These are phyloP conservation scores for Phataginus tricuspis DNA, from an alignment of 2,797 vertebrate species.

Conservation along the genomic window DNA sequence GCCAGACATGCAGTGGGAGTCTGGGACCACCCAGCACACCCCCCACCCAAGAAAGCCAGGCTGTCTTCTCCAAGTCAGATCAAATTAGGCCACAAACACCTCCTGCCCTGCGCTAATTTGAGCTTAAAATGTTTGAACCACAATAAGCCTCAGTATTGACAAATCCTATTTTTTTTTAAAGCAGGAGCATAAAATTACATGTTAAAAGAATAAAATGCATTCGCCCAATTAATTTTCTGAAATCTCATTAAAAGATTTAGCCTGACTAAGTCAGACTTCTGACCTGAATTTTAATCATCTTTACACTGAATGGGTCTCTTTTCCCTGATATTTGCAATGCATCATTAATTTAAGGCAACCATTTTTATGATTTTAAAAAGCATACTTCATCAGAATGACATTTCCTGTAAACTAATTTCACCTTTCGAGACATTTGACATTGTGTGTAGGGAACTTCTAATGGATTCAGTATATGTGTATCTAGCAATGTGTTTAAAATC, in stretches of 20 bases:
- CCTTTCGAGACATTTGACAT: conserved; percentile 84
- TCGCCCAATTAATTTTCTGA: conserved; percentile 89
- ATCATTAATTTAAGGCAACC: conserved; percentile 87
- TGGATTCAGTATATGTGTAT: background rate
- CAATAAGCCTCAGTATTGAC: conserved; percentile 64
- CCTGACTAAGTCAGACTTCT: conserved; percentile 88
- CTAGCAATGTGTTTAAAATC: conserved; percentile 2
- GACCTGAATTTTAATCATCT: conserved; percentile 89
- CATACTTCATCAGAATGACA: conserved; percentile 85
- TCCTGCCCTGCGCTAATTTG: conserved; percentile 57
- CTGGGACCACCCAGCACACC: background rate
- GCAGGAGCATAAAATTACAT: conserved; percentile 80
- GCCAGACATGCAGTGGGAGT: background rate
- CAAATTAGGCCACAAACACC: conserved; percentile 52
- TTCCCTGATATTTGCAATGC: conserved; percentile 85
- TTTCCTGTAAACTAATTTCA: conserved; percentile 84
- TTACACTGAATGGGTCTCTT: conserved; percentile 78
- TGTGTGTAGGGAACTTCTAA: conserved; percentile 58
- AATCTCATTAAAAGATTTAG: conserved; percentile 90
- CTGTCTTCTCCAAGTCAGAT: conserved; percentile 48
- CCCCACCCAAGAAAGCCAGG: background rate
- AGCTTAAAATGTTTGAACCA: conserved; percentile 81
- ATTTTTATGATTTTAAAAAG: conserved; percentile 82
- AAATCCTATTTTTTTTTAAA: conserved; percentile 61
- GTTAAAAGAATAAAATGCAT: conserved; percentile 79